Percentiles rank a stretch among this genome's conserved stretches.
phyloP scores from a whole-genome alignment of 2,797 vertebrate genomes.

The Melanotaenia pygmaea region DNA sequence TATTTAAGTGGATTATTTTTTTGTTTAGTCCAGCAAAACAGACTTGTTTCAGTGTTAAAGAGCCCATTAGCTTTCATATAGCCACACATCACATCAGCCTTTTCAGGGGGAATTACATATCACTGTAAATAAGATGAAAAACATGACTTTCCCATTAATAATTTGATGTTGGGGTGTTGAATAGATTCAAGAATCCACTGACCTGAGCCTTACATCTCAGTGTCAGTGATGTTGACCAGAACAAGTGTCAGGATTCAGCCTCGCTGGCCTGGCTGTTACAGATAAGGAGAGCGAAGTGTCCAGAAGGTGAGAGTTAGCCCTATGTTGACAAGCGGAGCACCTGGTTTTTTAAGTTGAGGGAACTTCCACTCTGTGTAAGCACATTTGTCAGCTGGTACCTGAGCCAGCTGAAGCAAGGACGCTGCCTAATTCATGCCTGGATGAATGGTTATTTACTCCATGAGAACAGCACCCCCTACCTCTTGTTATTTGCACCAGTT shows the following conservation, averaged over 20 bases:
- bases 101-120: too few relatives aligned
- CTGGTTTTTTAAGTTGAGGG: constrained; percentile 50
- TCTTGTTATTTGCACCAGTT: constrained; percentile 47
- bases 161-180: neutral
- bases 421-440: constrained; percentile 42
- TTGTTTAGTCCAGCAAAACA: too few relatives aligned
- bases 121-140: neutral
- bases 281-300: constrained; percentile 44
- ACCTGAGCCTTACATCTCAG: constrained; percentile 18
- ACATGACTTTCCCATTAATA: neutral
- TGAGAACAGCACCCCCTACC: constrained; percentile 23
- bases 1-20: too few relatives aligned
- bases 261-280: constrained; percentile 2
- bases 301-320: constrained; percentile 38
- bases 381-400: constrained; percentile 44
- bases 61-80: too few relatives aligned
- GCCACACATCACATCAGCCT: too few relatives aligned
- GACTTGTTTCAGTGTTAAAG: neutral
- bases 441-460: constrained; percentile 31
- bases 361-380: constrained; percentile 57
- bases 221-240: constrained; percentile 59
- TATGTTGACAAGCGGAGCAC: constrained; percentile 61
- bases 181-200: constrained; percentile 11
- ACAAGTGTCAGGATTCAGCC: constrained; percentile 22
- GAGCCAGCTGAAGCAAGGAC: constrained; percentile 40